A percentile compares a stretch with the other conserved stretches of the same genome.
Conservation (phyloP, 2,113 vertebrate genomes). For the Hippopotamus amphibius region DNA sequence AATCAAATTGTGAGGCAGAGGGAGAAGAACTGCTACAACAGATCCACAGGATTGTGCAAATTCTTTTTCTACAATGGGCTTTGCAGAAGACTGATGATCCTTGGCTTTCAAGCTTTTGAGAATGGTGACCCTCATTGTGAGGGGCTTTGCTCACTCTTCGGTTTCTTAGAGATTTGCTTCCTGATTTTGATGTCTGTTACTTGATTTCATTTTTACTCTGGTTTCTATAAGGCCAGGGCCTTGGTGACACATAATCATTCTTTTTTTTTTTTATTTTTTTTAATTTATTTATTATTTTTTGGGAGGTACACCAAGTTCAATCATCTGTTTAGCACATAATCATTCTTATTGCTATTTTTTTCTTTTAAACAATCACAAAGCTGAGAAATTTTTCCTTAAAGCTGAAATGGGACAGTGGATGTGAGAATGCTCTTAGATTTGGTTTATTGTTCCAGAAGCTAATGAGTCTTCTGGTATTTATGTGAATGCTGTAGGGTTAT, state of each 20-base stretch:
- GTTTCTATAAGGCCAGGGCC: not conserved
- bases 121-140: not conserved
- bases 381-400: not conserved
- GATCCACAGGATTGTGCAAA: not conserved
- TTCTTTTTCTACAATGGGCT: not conserved
- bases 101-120: not conserved
- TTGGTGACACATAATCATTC: not conserved
- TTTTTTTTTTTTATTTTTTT: too few relatives aligned
- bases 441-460: conserved; percentile 20
- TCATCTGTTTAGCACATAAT: too few relatives aligned
- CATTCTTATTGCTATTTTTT: not conserved
- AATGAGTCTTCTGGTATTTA: conserved; percentile 34
- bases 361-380: conserved; percentile 9
- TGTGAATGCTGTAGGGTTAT: not conserved
- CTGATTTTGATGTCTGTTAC: not conserved
- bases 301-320: too few relatives aligned
- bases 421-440: conserved; percentile 50
- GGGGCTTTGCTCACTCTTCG: not conserved
- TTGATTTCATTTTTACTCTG: conserved; percentile 28
- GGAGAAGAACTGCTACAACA: not conserved
- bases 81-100: not conserved
- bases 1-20: not conserved
- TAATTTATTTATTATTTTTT: too few relatives aligned
- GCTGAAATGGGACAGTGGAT: conserved; percentile 37
- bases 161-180: conserved; percentile 15